Conservation (phyloP, 2,113 vertebrate genomes). For the Hippocampus comes region DNA sequence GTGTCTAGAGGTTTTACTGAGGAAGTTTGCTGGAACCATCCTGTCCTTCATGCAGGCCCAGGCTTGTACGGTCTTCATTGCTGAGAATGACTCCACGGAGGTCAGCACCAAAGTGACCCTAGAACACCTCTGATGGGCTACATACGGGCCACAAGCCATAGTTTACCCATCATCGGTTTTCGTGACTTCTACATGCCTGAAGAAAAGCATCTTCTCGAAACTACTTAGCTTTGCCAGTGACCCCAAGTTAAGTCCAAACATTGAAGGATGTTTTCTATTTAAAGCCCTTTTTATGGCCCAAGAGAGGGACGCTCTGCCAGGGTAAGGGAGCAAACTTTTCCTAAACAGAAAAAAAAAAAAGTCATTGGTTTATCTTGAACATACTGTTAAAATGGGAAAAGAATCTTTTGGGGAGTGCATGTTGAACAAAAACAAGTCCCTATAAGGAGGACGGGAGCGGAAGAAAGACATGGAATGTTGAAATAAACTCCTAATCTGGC, state of each 20-base stretch:
- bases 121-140: neutral
- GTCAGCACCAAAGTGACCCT: constrained; percentile 66
- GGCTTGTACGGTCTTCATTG: constrained; percentile 90
- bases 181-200: neutral
- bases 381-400: constrained; percentile 53
- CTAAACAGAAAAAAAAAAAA: constrained; percentile 24
- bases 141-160: neutral
- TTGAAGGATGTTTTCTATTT: constrained; percentile 26
- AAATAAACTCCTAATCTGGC: constrained; percentile 61
- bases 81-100: constrained; percentile 80
- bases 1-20: constrained; percentile 89
- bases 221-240: constrained; percentile 21
- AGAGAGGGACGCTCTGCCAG: constrained; percentile 15
- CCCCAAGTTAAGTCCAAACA: constrained; percentile 54
- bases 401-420: constrained; percentile 46
- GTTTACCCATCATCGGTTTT: neutral
- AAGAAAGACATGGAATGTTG: constrained; percentile 55
- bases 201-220: constrained; percentile 7
- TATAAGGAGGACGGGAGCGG: constrained; percentile 55
- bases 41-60: constrained; percentile 97
- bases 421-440: constrained; percentile 62
- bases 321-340: constrained; percentile 26
- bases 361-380: constrained; percentile 33
- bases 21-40: constrained; percentile 93
- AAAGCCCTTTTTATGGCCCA: constrained; percentile 40